phyloP scores from a whole-genome alignment of 2,797 vertebrate species.

The Tokudaia tokunoshimensis region DNA sequence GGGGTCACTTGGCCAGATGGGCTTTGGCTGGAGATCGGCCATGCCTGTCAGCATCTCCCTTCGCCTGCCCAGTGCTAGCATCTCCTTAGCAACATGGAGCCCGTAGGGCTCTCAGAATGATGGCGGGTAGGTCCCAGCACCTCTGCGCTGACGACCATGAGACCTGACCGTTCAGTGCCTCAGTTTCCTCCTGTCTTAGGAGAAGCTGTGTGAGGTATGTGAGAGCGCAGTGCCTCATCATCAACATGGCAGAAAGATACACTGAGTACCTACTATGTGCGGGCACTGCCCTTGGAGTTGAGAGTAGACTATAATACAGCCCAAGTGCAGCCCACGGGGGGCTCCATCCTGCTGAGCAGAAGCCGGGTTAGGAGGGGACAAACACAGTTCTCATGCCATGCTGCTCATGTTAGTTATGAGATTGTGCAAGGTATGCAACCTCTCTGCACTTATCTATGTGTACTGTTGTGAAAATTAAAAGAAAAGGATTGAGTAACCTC shows the following conservation, averaged over 20 bases:
- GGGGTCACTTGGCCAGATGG: not conserved
- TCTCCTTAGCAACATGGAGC: not conserved
- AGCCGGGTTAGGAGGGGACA: fast-evolving
- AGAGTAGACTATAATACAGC: not conserved
- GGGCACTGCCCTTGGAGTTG: not conserved
- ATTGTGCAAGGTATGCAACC: no score
- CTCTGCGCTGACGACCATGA: not conserved
- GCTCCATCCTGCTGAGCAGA: not conserved
- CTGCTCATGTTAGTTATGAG: not conserved
- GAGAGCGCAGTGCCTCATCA: not conserved
- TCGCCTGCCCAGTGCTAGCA: not conserved
- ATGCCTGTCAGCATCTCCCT: not conserved
- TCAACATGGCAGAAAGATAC: not conserved
- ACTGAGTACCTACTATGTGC: fast-evolving
- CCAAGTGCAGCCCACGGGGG: fast-evolving
- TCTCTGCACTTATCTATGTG: not conserved
- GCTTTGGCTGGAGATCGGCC: not conserved
- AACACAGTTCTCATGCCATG: not conserved
- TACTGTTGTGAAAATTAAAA: not conserved
- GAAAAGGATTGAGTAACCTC: not conserved
- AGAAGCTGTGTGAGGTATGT: not conserved
- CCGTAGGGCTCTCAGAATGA: not conserved
- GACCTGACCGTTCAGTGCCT: not conserved
- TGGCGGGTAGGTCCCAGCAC: not conserved
- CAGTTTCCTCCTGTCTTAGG: not conserved